A percentile compares a stretch with the other conserved stretches of the same genome.
These are phyloP conservation scores for Stegophylla sp. DNA, from an alignment of 2,888 invertebrate genomes.

Conservation along the genomic window DNA sequence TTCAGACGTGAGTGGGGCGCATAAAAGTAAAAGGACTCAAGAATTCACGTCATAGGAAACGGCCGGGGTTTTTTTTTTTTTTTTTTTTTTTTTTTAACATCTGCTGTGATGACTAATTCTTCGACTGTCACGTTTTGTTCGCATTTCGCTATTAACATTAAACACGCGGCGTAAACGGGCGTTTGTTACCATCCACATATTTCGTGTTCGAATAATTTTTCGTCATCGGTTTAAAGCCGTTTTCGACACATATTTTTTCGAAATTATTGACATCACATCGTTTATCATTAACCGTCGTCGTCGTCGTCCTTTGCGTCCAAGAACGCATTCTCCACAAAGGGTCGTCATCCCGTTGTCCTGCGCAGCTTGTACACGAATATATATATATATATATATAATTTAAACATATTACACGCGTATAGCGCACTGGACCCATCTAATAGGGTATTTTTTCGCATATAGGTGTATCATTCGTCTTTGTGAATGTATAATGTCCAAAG, in stretches of 20 bases:
- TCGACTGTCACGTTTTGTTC: conserved; percentile 9
- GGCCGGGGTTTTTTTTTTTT: too few relatives aligned
- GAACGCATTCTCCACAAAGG: conserved; percentile 2
- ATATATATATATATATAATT: too few relatives aligned
- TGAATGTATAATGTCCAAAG: conserved; percentile 18
- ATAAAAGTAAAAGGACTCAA: too few relatives aligned
- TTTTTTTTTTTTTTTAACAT: not conserved
- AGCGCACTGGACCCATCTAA: too few relatives aligned
- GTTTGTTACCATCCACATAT: not conserved
- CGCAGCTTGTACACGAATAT: not conserved
- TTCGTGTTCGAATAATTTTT: conserved; percentile 4
- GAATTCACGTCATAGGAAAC: not conserved
- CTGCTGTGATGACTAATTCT: conserved; percentile 23
- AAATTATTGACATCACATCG: conserved; percentile 24
- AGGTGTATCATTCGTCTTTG: conserved; percentile 2
- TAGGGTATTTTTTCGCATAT: not conserved
- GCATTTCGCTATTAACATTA: not conserved
- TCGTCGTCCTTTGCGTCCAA: conserved; percentile 1
- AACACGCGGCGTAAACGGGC: not conserved
- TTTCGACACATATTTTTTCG: not conserved
- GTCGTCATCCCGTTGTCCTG: not conserved
- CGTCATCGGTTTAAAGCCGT: not conserved
- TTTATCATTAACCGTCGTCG: conserved; percentile 15
- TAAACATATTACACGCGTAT: too few relatives aligned
- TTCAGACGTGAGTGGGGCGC: too few relatives aligned